Percentiles rank a stretch among this genome's conserved stretches.
Evolutionary conservation across 1,140 invertebrate genomes (phyloP).

Genomic region (Aleiodes sp.): DNA sequence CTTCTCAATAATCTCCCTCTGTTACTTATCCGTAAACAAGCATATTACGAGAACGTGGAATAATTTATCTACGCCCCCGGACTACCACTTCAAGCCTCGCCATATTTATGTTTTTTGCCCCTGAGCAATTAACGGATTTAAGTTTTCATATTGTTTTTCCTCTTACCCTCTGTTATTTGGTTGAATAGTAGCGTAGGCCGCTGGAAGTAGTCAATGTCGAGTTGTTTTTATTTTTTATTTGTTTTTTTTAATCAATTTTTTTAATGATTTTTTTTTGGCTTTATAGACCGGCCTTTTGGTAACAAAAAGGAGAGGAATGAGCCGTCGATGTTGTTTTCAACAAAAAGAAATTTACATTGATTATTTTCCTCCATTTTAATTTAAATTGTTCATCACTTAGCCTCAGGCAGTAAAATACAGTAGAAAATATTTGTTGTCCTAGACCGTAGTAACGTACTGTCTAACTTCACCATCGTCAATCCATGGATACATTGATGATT

Average conservation of each 20-base stretch:
- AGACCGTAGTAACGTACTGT: slow-evolving; percentile 64
- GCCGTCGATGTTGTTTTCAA: background rate
- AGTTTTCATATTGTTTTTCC: background rate
- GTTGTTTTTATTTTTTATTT: slow-evolving; percentile 24
- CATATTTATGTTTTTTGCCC: slow-evolving; percentile 3
- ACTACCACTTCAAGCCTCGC: slow-evolving; percentile 13
- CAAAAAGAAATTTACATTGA: background rate
- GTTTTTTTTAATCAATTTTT: slow-evolving; percentile 17
- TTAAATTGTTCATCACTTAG: background rate
- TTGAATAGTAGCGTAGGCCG: slow-evolving; percentile 34
- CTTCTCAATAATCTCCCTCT: no score
- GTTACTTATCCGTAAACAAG: background rate
- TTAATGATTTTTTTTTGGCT: slow-evolving; percentile 14
- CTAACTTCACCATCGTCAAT: slow-evolving; percentile 50
- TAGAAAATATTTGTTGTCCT: slow-evolving; percentile 20
- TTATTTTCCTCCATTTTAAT: background rate
- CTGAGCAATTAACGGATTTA: background rate
- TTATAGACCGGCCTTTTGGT: slow-evolving; percentile 38
- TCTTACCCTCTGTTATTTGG: background rate
- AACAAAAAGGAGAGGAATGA: slow-evolving; percentile 35
- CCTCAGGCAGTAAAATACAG: slow-evolving; percentile 18
- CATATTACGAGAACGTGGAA: slow-evolving; percentile 7
- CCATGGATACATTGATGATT: slow-evolving; percentile 55
- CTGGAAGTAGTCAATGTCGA: slow-evolving; percentile 36
- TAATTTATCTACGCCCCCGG: slow-evolving; percentile 22